These are phyloP conservation scores for Alectura lathami DNA, from an alignment of 2,113 vertebrate genomes.

Conservation along the genomic window DNA sequence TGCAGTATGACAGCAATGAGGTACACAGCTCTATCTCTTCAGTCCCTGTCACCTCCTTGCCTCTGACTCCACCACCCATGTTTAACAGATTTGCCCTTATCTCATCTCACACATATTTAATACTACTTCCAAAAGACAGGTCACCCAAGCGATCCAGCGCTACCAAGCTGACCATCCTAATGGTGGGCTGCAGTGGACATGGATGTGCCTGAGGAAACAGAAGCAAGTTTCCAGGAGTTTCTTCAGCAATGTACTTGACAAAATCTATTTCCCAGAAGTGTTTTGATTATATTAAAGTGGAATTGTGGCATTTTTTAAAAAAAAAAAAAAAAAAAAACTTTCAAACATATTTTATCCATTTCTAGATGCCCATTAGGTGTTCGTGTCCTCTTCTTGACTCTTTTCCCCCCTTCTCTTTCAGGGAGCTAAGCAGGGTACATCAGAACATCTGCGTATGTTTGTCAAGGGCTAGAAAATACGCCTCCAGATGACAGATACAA, in stretches of 20 bases:
- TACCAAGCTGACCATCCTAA: background rate
- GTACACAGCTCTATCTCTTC: background rate
- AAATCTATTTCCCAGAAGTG: background rate
- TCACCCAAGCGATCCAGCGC: background rate
- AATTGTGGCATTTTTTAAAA: too few species aligned
- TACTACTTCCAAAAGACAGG: background rate
- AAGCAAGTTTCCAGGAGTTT: background rate
- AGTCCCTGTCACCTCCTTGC: background rate
- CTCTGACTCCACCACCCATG: background rate
- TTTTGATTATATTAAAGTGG: background rate
- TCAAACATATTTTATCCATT: too few species aligned
- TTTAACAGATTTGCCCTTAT: background rate
- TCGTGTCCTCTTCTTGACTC: background rate
- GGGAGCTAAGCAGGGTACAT: background rate
- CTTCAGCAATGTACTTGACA: rapidly evolving
- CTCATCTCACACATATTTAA: background rate
- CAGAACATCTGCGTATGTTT: background rate
- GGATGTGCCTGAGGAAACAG: background rate
- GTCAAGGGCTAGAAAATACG: background rate
- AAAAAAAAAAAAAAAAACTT: too few species aligned
- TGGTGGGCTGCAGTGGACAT: background rate
- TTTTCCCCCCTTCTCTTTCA: background rate
- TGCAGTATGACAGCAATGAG: background rate
- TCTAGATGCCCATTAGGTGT: background rate
- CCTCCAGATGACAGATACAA: background rate